These are phyloP conservation scores for Chitala chitala DNA, from an alignment of 2,113 vertebrate species.

Conservation along the genomic window DNA sequence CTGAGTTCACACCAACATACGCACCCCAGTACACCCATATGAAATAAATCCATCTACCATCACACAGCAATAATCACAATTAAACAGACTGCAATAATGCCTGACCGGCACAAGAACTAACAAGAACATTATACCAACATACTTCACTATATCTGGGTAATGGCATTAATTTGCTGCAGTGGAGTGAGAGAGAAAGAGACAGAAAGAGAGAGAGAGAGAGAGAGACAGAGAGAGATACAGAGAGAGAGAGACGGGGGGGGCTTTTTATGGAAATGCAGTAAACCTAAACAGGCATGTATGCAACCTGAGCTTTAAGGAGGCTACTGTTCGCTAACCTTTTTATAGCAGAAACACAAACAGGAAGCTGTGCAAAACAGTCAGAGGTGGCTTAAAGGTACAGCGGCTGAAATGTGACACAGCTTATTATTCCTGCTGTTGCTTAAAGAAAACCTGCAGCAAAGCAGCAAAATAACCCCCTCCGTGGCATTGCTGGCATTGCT, in stretches of 20 bases:
- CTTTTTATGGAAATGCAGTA: too few relatives aligned
- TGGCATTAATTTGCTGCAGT: too few relatives aligned
- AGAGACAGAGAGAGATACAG: too few relatives aligned
- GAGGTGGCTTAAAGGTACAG: not conserved
- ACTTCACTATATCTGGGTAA: not conserved
- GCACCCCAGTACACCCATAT: not conserved
- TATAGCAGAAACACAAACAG: not conserved
- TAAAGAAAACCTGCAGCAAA: not conserved
- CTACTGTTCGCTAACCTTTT: too few relatives aligned
- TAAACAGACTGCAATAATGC: not conserved
- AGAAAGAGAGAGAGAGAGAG: too few relatives aligned
- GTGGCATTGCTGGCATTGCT: not conserved
- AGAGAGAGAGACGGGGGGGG: too few relatives aligned
- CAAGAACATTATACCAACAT: not conserved
- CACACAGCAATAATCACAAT: not conserved
- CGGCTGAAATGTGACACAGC: not conserved
- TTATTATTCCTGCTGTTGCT: too few relatives aligned
- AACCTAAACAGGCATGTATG: not conserved
- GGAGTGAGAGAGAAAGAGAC: too few relatives aligned
- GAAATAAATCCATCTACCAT: not conserved
- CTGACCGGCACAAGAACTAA: not conserved
- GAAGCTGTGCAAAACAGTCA: not conserved
- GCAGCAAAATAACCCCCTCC: not conserved
- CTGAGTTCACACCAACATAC: not conserved
- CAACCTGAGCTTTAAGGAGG: not conserved